phyloP scores from a whole-genome alignment of 2,888 invertebrate genomes.

The Dryococelus australis region DNA sequence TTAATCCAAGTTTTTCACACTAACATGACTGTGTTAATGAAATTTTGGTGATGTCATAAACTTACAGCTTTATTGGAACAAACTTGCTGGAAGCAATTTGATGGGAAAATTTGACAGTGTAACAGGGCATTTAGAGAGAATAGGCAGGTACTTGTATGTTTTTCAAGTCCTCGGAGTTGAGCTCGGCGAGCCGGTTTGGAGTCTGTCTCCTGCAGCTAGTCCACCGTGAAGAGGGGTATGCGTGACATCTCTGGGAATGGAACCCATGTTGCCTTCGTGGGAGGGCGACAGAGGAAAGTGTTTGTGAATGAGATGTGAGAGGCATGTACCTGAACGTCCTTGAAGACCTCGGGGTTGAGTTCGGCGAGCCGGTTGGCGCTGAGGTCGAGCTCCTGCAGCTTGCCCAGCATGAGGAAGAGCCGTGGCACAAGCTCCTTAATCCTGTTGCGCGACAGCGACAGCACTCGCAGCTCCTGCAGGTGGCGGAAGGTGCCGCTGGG shows the following conservation, averaged over 20 bases:
- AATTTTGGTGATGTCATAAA: no score
- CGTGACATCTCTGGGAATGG: no score
- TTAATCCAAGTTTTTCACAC: no score
- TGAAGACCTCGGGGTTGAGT: slow-evolving; percentile 80
- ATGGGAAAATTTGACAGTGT: no score
- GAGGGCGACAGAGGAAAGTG: no score
- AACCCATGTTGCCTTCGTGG: no score
- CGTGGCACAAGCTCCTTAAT: slow-evolving; percentile 74
- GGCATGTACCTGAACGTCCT: slow-evolving; percentile 67
- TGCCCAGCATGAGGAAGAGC: slow-evolving; percentile 76
- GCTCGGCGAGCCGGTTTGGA: slow-evolving; percentile 76
- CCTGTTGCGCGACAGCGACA: slow-evolving; percentile 72
- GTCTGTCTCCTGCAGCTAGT: slow-evolving; percentile 74
- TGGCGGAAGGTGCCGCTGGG: slow-evolving; percentile 73
- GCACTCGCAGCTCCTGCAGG: slow-evolving; percentile 71
- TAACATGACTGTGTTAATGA: no score
- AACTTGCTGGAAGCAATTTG: no score
- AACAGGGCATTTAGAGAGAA: no score
- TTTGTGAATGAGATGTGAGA: background rate
- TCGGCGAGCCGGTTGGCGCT: slow-evolving; percentile 78
- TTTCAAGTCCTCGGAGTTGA: slow-evolving; percentile 81
- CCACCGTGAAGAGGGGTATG: no score
- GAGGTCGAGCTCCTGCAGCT: slow-evolving; percentile 74
- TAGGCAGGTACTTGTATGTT: no score
- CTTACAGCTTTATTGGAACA: no score